These are phyloP conservation scores for Tragelaphus scriptus DNA, from an alignment of 2,113 vertebrate species.

Conservation along the genomic window DNA sequence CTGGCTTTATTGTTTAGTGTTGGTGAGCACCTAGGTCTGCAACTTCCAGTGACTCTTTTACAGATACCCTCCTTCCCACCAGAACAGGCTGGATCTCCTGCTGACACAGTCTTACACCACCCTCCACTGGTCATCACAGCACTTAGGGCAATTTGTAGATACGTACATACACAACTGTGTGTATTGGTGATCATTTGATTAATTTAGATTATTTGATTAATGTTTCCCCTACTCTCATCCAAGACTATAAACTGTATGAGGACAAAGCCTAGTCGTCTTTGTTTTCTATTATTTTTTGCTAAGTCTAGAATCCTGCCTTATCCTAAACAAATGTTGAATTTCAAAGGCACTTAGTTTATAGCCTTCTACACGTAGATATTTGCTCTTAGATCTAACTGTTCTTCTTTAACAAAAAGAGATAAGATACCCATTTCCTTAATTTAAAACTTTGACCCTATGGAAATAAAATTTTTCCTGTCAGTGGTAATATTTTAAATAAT, in stretches of 20 bases:
- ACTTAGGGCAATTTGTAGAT: neutral
- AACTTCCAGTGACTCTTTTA: neutral
- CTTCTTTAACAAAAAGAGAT: neutral
- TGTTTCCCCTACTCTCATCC: neutral
- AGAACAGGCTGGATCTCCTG: neutral
- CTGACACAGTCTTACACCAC: neutral
- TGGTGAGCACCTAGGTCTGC: neutral
- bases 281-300: neutral
- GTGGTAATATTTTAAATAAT: neutral
- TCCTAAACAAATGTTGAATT: neutral
- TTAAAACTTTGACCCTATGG: neutral
- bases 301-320: neutral
- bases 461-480: neutral
- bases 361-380: neutral
- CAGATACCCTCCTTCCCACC: neutral
- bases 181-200: neutral
- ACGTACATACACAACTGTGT: neutral
- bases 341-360: neutral
- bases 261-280: neutral
- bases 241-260: neutral
- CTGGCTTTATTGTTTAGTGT: neutral
- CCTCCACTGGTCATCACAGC: neutral
- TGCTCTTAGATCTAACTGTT: neutral
- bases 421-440: neutral
- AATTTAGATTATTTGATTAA: neutral